Evolutionary conservation across 2,797 vertebrate species (phyloP), one percentile per base, ranked within the genome.

Genomic region (Crypturellus tataupa): DNA sequence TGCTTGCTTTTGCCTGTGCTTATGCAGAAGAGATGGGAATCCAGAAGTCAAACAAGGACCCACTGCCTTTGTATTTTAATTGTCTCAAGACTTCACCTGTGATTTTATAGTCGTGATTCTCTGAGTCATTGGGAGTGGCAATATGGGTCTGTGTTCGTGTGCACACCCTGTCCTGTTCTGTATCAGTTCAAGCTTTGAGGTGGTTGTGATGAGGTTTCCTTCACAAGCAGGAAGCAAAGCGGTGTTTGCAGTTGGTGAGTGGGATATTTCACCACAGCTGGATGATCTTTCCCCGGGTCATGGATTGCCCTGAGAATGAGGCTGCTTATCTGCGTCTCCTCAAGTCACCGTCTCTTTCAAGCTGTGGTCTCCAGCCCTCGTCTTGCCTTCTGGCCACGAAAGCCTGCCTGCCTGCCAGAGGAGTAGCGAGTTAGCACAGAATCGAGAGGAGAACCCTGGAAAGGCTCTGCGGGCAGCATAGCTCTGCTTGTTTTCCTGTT

Each of bases 201-300:
- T 69, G 80, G 21, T 71, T 90, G 75, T 91, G 89, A 62, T 77
- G 68, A 87, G 51, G 51, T 4, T 12, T 63, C 56, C 18, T 55
- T n/a, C 35, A 18, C 67, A 76, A 0, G 0, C 80, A 75, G 87
- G 85, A 90, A 93, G 75, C 56, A 70, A 64, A 84, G 78, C 63
- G 46, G 20, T 47, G 7, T 91, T 91, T 94, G 87, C 91, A 94
- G 83, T 87, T 94, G 93, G 89, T 6, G 16, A 63, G 59, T 44
- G 44, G 86, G 87, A 72, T 91, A 29, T 95, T 95, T 95, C 60
- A 37, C 83, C 91, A 71, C 91, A 96, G 94, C 95, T 96, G 92
- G 87, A 90, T 89, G 77, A 77, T 96, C 89, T 94, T 80, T 92
- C 55, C 51, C 70, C 85, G 90, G 80, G 89, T 95, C 94, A 87